Evolutionary conservation across 2,113 vertebrate species (phyloP).

Genomic region (Hyaena hyaena): DNA sequence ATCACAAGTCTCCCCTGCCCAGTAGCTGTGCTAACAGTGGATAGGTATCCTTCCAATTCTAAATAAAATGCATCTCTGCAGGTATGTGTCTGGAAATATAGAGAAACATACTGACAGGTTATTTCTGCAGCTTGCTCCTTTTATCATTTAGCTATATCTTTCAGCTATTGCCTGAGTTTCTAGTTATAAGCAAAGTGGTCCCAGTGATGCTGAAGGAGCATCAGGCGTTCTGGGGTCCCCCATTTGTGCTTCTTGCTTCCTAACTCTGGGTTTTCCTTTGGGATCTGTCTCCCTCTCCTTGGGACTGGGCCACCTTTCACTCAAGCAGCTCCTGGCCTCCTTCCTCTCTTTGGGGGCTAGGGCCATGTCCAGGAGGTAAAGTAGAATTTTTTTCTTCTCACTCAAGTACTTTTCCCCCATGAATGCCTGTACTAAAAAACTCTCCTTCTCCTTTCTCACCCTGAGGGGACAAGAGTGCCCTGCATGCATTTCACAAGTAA

Average conservation of each 20-base stretch:
- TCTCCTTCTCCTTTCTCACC: not conserved
- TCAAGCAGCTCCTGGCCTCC: not conserved
- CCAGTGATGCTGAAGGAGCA: not conserved
- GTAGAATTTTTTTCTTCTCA: conserved; percentile 7
- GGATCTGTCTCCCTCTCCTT: not conserved
- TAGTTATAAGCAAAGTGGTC: not conserved
- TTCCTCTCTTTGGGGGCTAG: not conserved
- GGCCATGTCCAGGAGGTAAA: not conserved
- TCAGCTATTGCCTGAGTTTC: not conserved
- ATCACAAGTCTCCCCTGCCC: not conserved
- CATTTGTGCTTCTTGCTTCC: not conserved
- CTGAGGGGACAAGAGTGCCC: not conserved
- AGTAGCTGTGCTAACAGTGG: not conserved
- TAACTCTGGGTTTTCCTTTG: not conserved
- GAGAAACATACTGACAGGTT: not conserved
- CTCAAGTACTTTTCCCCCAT: not conserved
- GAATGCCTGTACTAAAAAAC: conserved; percentile 12
- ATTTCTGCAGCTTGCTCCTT: not conserved
- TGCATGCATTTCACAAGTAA: conserved; percentile 7
- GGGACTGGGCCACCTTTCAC: not conserved
- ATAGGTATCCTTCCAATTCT: not conserved
- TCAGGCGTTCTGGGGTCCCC: not conserved
- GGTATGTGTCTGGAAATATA: not conserved
- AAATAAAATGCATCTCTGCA: not conserved
- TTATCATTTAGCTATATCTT: not conserved